Conservation (phyloP, 2,888 invertebrate species). For the Eupsilia transversa region DNA sequence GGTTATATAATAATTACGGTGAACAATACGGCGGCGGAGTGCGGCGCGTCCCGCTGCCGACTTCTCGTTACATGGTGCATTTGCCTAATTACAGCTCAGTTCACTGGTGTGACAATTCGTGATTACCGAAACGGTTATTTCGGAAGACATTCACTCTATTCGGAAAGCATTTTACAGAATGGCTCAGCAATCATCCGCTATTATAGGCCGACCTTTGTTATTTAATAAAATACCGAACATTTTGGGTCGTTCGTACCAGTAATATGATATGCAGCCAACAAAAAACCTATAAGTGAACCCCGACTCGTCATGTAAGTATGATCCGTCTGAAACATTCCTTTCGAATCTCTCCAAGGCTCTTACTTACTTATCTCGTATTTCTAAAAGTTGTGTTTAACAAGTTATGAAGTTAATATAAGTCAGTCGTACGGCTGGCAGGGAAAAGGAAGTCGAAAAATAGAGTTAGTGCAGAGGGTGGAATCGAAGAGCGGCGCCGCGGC, state of each 20-base stretch:
- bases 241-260: constrained; percentile 61
- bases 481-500: constrained; percentile 80
- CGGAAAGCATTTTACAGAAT: constrained; percentile 75
- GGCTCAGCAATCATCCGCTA: constrained; percentile 73
- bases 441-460: constrained; percentile 84
- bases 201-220: constrained; percentile 73
- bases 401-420: constrained; percentile 88
- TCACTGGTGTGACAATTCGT: constrained; percentile 86
- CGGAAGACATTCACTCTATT: constrained; percentile 77
- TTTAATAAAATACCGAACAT: constrained; percentile 77
- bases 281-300: constrained; percentile 74
- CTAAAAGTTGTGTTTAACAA: constrained; percentile 86
- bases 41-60: constrained; percentile 71
- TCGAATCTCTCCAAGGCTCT: constrained; percentile 80
- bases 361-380: constrained; percentile 84
- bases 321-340: constrained; percentile 76
- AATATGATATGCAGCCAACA: constrained; percentile 74
- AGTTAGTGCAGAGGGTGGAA: constrained; percentile 81
- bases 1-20: constrained; percentile 89
- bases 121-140: constrained; percentile 86
- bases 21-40: constrained; percentile 82
- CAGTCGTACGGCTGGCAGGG: constrained; percentile 80
- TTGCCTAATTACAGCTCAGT: constrained; percentile 88
- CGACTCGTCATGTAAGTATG: constrained; percentile 73
- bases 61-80: constrained; percentile 87